A percentile compares a stretch with the other conserved stretches of the same genome.
Conservation (phyloP, 1,140 invertebrate genomes). For the Aphelinus atriplicis region DNA sequence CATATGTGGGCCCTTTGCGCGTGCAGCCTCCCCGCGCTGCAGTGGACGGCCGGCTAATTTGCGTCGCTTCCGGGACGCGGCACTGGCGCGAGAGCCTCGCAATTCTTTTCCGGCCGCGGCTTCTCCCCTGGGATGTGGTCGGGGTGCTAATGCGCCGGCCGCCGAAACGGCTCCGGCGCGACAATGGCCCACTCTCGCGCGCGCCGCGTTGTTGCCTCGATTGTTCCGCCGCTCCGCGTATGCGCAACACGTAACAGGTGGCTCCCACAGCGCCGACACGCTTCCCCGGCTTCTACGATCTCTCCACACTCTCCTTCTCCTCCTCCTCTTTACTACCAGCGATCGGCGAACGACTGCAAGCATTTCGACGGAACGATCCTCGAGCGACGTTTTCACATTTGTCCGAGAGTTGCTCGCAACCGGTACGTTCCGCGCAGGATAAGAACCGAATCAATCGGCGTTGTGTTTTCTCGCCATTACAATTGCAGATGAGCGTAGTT, state of each 20-base stretch:
- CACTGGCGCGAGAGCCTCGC: conserved; percentile 3
- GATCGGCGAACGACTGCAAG: background rate
- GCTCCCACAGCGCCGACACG: background rate
- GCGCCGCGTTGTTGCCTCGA: background rate
- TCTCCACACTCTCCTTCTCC: no score
- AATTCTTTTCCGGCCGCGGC: background rate
- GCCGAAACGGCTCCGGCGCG: background rate
- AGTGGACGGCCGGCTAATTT: no score
- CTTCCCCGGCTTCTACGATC: no score
- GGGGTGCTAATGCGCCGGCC: background rate
- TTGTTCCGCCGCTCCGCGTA: background rate
- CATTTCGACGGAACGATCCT: background rate
- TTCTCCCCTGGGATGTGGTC: conserved; percentile 19
- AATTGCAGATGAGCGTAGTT: conserved; percentile 18
- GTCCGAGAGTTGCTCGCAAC: no score
- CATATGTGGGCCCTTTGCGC: conserved; percentile 3
- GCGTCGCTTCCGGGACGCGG: no score
- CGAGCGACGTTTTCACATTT: background rate
- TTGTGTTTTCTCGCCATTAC: no score
- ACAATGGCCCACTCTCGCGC: background rate
- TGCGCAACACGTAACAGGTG: conserved; percentile 12
- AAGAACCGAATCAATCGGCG: no score
- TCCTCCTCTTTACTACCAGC: no score
- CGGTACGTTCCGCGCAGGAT: no score
- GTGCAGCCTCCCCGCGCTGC: background rate